Percentiles rank a stretch among this genome's conserved stretches.
phyloP scores from a whole-genome alignment of 2,797 vertebrate genomes.

The Ciconia nigra region DNA sequence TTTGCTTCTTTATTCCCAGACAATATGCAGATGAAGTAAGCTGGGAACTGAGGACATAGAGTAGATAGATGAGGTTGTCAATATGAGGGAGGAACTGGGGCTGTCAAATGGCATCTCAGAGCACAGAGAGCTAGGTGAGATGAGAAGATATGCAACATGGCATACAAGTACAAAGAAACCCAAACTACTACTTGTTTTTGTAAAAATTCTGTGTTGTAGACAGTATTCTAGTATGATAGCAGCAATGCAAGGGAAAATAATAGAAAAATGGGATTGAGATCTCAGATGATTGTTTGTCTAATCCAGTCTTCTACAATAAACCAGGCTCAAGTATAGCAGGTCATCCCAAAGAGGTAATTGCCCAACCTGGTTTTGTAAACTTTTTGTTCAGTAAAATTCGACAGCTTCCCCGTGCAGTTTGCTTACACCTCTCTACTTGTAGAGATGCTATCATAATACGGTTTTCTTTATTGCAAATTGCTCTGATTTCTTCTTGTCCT shows the following conservation, averaged over 20 bases:
- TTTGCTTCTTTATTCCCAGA: background rate
- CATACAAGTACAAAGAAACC: background rate
- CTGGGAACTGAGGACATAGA: background rate
- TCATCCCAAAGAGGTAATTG: background rate
- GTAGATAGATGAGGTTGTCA: background rate
- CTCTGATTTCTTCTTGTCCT: background rate
- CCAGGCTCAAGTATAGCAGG: background rate
- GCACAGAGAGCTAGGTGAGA: background rate
- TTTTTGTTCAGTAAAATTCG: background rate
- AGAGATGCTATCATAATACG: background rate
- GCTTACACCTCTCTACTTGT: background rate
- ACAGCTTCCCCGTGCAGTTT: background rate
- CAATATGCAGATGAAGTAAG: background rate
- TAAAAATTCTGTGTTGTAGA: background rate
- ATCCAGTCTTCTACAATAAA: background rate
- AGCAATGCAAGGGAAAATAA: background rate
- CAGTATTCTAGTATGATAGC: background rate
- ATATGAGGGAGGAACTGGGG: background rate
- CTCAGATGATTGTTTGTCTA: background rate
- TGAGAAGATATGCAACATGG: background rate
- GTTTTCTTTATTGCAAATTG: background rate
- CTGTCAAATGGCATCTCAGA: background rate
- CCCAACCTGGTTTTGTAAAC: background rate
- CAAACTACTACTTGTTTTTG: background rate
- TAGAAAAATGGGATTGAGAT: background rate